phyloP scores from a whole-genome alignment of 2,113 vertebrate genomes.

The Dipodomys ordii region DNA sequence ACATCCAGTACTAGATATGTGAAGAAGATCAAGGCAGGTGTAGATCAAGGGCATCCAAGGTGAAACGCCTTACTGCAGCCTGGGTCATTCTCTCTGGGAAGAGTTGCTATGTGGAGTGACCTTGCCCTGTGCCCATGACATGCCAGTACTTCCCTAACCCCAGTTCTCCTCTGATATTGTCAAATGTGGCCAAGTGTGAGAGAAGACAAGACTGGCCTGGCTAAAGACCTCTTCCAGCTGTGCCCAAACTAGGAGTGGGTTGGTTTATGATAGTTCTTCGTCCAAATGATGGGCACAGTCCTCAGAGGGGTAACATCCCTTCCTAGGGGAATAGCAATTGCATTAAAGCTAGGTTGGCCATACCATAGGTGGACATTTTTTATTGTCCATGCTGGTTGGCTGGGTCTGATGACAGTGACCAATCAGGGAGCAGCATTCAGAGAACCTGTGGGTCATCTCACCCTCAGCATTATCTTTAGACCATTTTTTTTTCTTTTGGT shows the following conservation, averaged over 20 bases:
- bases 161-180: background rate
- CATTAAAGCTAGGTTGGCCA: slow-evolving; percentile 88
- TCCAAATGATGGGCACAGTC: slow-evolving; percentile 86
- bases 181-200: rapidly evolving
- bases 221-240: background rate
- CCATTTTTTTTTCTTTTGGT: background rate
- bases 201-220: background rate
- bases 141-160: no score
- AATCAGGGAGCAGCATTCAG: slow-evolving; percentile 87
- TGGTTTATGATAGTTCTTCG: slow-evolving; percentile 76
- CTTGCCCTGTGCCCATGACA: background rate
- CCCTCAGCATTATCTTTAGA: slow-evolving; percentile 84
- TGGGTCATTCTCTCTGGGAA: background rate
- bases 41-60: background rate
- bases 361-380: slow-evolving; percentile 92
- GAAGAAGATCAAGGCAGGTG: background rate
- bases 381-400: slow-evolving; percentile 80
- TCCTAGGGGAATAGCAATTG: slow-evolving; percentile 88
- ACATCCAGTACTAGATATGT: no score
- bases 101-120: no score
- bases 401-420: slow-evolving; percentile 85
- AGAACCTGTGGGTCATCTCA: slow-evolving; percentile 85
- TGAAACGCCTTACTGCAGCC: rapidly evolving
- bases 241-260: slow-evolving; percentile 69
- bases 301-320: slow-evolving; percentile 89